Evolutionary conservation across 2,888 invertebrate species (phyloP).

Genomic region (Apodemia mormo): DNA sequence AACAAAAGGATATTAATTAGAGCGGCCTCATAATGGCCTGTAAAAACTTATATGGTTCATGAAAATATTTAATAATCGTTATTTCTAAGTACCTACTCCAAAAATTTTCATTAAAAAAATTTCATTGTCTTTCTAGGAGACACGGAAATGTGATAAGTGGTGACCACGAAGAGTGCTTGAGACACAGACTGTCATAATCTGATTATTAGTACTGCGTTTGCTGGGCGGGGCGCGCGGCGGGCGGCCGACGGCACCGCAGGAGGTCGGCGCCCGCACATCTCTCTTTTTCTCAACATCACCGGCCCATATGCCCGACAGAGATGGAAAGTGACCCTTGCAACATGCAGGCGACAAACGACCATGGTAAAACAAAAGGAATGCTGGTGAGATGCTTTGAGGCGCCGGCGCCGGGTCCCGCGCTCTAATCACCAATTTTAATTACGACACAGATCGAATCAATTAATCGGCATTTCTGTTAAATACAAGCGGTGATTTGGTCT

Average conservation of each 20-base stretch:
- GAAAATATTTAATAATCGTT: too few species aligned
- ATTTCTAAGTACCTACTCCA: too few species aligned
- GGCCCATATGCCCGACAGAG: conserved; percentile 43
- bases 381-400: conserved; percentile 81
- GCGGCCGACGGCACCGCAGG: conserved; percentile 74
- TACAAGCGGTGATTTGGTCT: conserved; percentile 69
- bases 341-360: conserved; percentile 80
- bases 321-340: conserved; percentile 52
- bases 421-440: conserved; percentile 82
- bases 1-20: too few species aligned
- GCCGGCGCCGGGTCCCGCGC: conserved; percentile 78
- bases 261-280: conserved; percentile 76
- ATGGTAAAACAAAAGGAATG: conserved; percentile 82
- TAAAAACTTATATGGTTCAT: too few species aligned
- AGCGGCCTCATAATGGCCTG: too few species aligned
- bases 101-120: conserved; percentile 28
- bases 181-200: conserved; percentile 78
- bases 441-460: conserved; percentile 82
- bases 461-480: conserved; percentile 80
- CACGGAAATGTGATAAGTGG: conserved; percentile 65
- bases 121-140: conserved; percentile 55
- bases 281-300: conserved; percentile 52
- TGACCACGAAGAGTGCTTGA: conserved; percentile 52
- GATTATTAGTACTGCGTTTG: conserved; percentile 72
- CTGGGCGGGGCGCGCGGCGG: conserved; percentile 72